Percentiles rank a stretch among this genome's conserved stretches.
Evolutionary conservation across 2,113 vertebrate genomes (phyloP).

Genomic region (Salminus brasiliensis): DNA sequence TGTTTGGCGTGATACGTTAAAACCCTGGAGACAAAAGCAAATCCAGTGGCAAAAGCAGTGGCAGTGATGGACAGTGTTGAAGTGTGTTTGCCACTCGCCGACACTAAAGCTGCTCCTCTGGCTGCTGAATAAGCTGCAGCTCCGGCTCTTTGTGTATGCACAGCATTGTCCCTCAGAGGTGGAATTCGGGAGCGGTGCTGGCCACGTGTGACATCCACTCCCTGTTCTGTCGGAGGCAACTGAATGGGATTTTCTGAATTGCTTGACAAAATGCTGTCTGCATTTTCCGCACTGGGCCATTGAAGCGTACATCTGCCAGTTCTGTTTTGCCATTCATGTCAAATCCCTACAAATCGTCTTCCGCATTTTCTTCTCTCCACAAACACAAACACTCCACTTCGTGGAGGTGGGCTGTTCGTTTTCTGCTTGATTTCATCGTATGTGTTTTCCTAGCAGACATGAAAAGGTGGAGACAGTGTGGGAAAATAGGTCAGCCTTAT

Average conservation of each 20-base stretch:
- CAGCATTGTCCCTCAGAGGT: conserved; percentile 14
- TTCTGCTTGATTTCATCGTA: conserved; percentile 38
- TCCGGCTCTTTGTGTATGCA: conserved; percentile 20
- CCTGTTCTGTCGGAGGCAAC: conserved; percentile 20
- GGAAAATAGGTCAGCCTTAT: conserved; percentile 64
- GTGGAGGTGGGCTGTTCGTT: conserved; percentile 16
- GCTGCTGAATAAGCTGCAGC: conserved; percentile 33
- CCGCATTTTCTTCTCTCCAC: conserved; percentile 61
- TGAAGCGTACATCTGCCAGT: conserved; percentile 29
- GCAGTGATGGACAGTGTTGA: not conserved
- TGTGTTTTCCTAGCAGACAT: conserved; percentile 43
- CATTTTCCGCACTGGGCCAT: conserved; percentile 26
- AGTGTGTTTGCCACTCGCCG: not conserved
- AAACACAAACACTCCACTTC: conserved; percentile 48
- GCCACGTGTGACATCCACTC: conserved; percentile 31
- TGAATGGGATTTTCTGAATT: conserved; percentile 43
- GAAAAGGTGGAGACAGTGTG: conserved; percentile 50
- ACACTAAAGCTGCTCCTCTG: not conserved
- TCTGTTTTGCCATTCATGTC: conserved; percentile 60
- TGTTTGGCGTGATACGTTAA: not conserved
- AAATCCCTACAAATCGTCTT: conserved; percentile 61
- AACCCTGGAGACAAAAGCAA: conserved; percentile 15
- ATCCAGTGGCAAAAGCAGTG: not conserved
- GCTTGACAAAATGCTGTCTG: conserved; percentile 40
- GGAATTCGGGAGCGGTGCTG: conserved; percentile 19